phyloP scores from a whole-genome alignment of 2,113 vertebrate genomes.

The Pterocles orientalis region DNA sequence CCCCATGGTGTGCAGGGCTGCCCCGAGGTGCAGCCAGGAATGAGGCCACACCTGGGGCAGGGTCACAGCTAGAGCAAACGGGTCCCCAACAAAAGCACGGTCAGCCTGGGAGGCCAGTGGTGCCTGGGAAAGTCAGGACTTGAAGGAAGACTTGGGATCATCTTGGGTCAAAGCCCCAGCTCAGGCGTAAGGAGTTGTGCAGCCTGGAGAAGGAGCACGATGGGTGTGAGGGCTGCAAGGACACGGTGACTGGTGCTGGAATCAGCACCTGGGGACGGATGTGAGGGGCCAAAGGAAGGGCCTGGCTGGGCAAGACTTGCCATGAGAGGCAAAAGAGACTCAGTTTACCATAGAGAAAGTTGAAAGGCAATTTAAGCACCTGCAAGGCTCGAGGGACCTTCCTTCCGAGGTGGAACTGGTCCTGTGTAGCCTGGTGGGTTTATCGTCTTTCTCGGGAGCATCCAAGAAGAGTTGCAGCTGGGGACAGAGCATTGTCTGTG shows the following conservation, averaged over 20 bases:
- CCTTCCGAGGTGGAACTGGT: background rate
- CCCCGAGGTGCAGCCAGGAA: background rate
- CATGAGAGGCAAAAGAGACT: background rate
- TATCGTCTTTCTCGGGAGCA: background rate
- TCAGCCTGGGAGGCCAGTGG: background rate
- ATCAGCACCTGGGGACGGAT: background rate
- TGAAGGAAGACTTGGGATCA: background rate
- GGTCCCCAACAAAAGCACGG: background rate
- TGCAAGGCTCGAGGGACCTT: background rate
- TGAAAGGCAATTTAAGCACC: background rate
- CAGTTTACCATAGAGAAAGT: background rate
- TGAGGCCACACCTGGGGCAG: background rate
- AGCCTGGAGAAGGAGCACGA: background rate
- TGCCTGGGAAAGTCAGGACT: background rate
- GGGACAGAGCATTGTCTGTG: background rate
- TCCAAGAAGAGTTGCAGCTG: background rate
- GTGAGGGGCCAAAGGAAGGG: background rate
- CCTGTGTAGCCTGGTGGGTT: background rate
- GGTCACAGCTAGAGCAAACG: accelerated
- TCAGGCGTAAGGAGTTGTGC: background rate
- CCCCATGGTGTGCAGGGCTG: background rate
- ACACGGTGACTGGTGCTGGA: background rate
- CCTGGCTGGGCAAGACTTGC: background rate
- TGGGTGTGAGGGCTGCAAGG: background rate
- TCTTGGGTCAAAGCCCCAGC: background rate